Conservation (phyloP, 2,888 invertebrate genomes). For the Sarcophaga caerulescens region DNA sequence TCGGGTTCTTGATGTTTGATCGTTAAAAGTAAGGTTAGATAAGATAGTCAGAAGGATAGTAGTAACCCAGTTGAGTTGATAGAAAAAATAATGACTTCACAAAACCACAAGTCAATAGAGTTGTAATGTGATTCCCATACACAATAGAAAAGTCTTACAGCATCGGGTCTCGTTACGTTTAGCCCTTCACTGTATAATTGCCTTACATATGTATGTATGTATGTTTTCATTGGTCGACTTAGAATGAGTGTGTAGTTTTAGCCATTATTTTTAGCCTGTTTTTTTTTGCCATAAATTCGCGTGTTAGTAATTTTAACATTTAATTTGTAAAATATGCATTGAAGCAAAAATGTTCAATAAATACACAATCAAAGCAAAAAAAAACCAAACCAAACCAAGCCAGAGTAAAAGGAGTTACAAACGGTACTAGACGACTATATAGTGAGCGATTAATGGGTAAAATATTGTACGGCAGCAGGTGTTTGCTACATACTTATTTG, state of each 20-base stretch:
- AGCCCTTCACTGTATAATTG: conserved; percentile 21
- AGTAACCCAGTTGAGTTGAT: no score
- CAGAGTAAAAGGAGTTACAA: background rate
- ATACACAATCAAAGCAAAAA: conserved; percentile 53
- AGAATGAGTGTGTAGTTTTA: conserved; percentile 43
- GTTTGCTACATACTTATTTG: no score
- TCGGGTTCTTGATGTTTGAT: no score
- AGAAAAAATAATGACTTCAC: no score
- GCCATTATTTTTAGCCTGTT: conserved; percentile 29
- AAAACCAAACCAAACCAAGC: background rate
- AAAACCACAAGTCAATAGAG: no score
- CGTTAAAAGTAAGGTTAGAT: no score
- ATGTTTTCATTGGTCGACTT: background rate
- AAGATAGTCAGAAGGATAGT: no score
- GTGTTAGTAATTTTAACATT: conserved; percentile 70
- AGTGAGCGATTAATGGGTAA: no score
- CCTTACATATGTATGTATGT: background rate
- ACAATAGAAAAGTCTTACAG: no score
- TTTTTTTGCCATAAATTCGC: conserved; percentile 68
- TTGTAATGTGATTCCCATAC: no score
- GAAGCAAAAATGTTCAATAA: conserved; percentile 73
- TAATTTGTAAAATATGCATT: conserved; percentile 71
- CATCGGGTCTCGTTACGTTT: background rate
- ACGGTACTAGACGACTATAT: background rate
- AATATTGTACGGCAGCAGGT: no score